Base-by-base conservation (phyloP, 2,113 vertebrate species). In the Nipponia nippon region DNA sequence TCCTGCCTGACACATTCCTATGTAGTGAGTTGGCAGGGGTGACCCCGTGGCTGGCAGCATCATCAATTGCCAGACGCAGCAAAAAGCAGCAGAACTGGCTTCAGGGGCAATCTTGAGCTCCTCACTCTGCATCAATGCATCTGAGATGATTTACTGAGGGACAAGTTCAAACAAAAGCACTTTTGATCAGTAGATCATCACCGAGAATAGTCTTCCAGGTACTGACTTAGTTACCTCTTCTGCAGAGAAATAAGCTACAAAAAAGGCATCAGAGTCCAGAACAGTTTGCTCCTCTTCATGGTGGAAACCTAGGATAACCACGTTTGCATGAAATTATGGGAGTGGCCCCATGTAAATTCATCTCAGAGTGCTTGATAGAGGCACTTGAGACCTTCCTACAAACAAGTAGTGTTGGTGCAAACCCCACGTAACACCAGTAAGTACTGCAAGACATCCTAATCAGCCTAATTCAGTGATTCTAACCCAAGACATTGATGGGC, bases 21-120 rank as follows among this genome's bases (percentile, higher is more conserved):
- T 0, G 1, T 0, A 66, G 14, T 6, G 4, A 40, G 8, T 3
- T 61, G 11, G n/a, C 11, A 49, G 13, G 22, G 26, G 6, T 47
- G 47, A 83, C 17, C 11, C 30, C 0, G 0, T 10, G 29, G 26
- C 9, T 36, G n/a, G 61, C 38, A 55, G 27, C 2, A 0, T 16
- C 62, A 72, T 15, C 34, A 20, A 32, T 14, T n/a, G 20, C 32
- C 63, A 63, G 34, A 50, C 1, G 2, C 42, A 71, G 36, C 13
- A 38, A 72, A 87, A 38, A 56, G 20, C 44, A 83, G 30, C n/a
- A 83, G 52, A 83, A 76, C 15, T n/a, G 58, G 38, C 23, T 59
- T 27, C 1, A 4, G 12, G 27, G 13, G 22, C n/a, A 77, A 13
- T 4, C 50, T 50, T 44, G 46, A 73, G 44, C 63, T 87, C 36